A percentile compares a stretch with the other conserved stretches of the same genome.
Evolutionary conservation across 2,888 invertebrate genomes (phyloP).

Genomic region (Taenaris catops): DNA sequence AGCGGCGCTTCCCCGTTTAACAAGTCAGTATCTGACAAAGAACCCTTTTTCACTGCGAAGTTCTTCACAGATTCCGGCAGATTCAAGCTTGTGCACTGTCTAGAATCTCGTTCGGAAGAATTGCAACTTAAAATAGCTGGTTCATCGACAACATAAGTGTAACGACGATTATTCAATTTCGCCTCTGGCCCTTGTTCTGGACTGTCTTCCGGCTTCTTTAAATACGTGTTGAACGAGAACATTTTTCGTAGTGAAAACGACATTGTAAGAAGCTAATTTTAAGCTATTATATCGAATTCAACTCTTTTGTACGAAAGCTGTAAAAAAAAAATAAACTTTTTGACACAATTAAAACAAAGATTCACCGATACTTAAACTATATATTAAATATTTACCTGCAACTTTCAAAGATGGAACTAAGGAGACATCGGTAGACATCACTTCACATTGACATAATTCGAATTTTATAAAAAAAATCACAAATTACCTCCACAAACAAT

Average conservation of each 20-base stretch:
- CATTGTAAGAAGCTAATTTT: conserved; percentile 37
- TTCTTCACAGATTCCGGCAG: conserved; percentile 45
- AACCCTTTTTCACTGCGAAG: conserved; percentile 46
- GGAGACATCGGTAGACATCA: conserved; percentile 1
- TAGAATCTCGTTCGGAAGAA: conserved; percentile 50
- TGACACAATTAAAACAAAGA: conserved; percentile 6
- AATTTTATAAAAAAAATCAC: conserved; percentile 1
- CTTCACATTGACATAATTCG: conserved; percentile 7
- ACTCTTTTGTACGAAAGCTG: background rate
- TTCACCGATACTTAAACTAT: background rate
- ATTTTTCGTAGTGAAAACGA: conserved; percentile 68
- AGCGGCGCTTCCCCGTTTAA: conserved; percentile 28
- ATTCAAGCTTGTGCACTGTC: conserved; percentile 38
- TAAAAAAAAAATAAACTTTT: too few relatives aligned
- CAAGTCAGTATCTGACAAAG: conserved; percentile 59
- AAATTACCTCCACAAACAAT: conserved; percentile 9
- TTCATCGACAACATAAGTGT: conserved; percentile 27
- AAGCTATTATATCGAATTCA: background rate
- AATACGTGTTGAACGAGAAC: conserved; percentile 65
- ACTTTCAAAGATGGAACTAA: too few relatives aligned
- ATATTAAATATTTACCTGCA: conserved; percentile 4
- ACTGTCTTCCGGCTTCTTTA: conserved; percentile 49
- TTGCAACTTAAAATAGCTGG: conserved; percentile 37
- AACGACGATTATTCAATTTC: conserved; percentile 19
- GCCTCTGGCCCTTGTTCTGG: conserved; percentile 21